These are phyloP conservation scores for Syngnathus floridae DNA, from an alignment of 2,113 vertebrate species.

Conservation along the genomic window DNA sequence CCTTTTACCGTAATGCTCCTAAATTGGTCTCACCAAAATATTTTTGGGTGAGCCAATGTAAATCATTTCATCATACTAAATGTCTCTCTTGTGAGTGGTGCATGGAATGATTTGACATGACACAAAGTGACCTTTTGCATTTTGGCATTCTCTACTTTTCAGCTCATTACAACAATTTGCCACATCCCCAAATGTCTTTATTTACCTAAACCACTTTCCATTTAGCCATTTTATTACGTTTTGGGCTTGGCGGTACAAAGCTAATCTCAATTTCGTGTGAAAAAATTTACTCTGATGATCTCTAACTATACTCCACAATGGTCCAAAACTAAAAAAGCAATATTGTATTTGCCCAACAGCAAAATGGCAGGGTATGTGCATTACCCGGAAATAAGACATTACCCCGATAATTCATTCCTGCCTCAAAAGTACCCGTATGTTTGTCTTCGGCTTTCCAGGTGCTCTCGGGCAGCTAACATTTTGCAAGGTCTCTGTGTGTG, in stretches of 20 bases:
- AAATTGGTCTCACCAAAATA: neutral
- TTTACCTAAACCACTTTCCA: no score
- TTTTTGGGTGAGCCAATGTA: neutral
- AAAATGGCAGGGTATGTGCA: no score
- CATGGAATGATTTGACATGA: no score
- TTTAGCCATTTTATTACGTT: no score
- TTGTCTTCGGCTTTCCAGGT: neutral
- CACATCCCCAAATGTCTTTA: no score
- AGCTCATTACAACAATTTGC: neutral
- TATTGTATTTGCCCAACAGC: neutral
- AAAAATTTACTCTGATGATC: neutral
- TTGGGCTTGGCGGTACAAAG: neutral
- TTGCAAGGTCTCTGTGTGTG: neutral
- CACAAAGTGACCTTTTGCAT: no score
- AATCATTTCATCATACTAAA: neutral
- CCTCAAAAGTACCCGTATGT: neutral
- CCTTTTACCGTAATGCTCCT: conserved; percentile 23
- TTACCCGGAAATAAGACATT: neutral
- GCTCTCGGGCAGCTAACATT: neutral
- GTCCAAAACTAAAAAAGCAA: neutral
- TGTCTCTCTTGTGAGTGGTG: no score
- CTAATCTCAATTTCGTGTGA: neutral
- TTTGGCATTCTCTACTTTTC: neutral
- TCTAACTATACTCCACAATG: neutral
- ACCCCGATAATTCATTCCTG: neutral